Evolutionary conservation across 2,113 vertebrate genomes (phyloP).

Genomic region (Chunga burmeisteri): DNA sequence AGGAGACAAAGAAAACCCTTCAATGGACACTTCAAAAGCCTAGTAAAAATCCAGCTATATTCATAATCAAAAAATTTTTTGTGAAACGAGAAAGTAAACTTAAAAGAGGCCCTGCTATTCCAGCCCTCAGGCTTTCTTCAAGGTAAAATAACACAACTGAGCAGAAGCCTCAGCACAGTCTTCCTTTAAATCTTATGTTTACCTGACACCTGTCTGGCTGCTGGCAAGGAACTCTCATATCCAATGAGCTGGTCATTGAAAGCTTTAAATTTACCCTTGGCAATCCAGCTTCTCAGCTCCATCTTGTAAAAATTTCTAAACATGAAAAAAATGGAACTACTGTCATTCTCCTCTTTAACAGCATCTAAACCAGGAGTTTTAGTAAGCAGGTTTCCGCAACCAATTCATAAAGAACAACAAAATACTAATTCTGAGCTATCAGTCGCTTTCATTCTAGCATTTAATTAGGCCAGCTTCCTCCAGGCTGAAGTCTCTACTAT

Average conservation of each 20-base stretch:
- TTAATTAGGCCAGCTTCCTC: not conserved
- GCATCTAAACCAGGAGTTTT: not conserved
- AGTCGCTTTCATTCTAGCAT: not conserved
- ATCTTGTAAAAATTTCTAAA: not conserved
- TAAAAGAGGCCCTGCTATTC: not conserved
- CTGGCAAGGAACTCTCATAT: not conserved
- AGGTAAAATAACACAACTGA: not conserved
- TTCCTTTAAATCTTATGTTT: not conserved
- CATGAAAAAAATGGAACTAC: not conserved
- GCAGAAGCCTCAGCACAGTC: not conserved
- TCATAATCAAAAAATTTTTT: not conserved
- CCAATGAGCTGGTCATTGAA: not conserved
- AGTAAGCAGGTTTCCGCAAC: not conserved
- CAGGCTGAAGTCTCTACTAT: not conserved
- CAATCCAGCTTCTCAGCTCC: not conserved
- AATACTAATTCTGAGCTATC: not conserved
- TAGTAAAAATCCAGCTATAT: slow-evolving; percentile 5
- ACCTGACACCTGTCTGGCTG: not conserved
- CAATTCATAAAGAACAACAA: not conserved
- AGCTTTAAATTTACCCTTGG: not conserved
- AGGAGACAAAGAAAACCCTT: not conserved
- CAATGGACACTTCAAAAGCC: slow-evolving; percentile 17
- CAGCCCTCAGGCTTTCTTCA: slow-evolving; percentile 9
- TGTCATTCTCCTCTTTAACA: not conserved
- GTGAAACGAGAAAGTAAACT: slow-evolving; percentile 26